Evolutionary conservation across 2,888 invertebrate species (phyloP).

Genomic region (Plagiodera versicolora): DNA sequence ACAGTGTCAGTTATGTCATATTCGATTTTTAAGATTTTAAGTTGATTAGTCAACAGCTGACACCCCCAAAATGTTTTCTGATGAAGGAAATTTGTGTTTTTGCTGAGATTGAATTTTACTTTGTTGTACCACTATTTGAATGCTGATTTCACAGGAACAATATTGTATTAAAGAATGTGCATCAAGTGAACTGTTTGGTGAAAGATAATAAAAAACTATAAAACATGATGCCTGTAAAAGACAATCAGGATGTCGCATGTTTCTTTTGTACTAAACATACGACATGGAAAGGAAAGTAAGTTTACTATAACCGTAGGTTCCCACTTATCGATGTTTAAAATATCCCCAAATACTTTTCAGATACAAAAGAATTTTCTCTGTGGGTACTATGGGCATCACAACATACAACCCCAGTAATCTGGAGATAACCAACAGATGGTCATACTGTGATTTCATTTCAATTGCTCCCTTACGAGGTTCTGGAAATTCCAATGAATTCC

Average conservation of each 20-base stretch:
- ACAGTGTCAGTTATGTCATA: too few species aligned
- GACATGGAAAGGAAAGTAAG: slow-evolving; percentile 97
- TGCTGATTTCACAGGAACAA: not conserved
- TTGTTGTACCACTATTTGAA: not conserved
- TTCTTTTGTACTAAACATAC: slow-evolving; percentile 97
- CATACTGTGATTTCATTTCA: slow-evolving; percentile 56
- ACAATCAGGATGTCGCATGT: slow-evolving; percentile 95
- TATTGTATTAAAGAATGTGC: not conserved
- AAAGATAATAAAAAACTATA: slow-evolving; percentile 1
- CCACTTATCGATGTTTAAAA: too few species aligned
- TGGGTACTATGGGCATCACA: slow-evolving; percentile 93
- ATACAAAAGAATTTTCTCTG: slow-evolving; percentile 95
- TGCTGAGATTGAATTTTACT: not conserved
- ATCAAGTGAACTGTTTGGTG: slow-evolving; percentile 1
- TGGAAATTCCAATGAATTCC: slow-evolving; percentile 67
- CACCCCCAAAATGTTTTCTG: slow-evolving; percentile 29
- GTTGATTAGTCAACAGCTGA: slow-evolving; percentile 33
- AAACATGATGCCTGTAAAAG: slow-evolving; percentile 80
- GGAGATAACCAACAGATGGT: slow-evolving; percentile 93
- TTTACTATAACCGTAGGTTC: slow-evolving; percentile 29
- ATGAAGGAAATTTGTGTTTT: slow-evolving; percentile 16
- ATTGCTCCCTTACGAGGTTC: slow-evolving; percentile 53
- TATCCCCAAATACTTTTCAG: slow-evolving; percentile 56
- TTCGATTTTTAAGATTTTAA: too few species aligned
- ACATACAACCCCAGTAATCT: slow-evolving; percentile 93